A percentile compares a stretch with the other conserved stretches of the same genome.
These are phyloP conservation scores for Pristiophorus japonicus DNA, from an alignment of 2,113 vertebrate species.

Conservation along the genomic window DNA sequence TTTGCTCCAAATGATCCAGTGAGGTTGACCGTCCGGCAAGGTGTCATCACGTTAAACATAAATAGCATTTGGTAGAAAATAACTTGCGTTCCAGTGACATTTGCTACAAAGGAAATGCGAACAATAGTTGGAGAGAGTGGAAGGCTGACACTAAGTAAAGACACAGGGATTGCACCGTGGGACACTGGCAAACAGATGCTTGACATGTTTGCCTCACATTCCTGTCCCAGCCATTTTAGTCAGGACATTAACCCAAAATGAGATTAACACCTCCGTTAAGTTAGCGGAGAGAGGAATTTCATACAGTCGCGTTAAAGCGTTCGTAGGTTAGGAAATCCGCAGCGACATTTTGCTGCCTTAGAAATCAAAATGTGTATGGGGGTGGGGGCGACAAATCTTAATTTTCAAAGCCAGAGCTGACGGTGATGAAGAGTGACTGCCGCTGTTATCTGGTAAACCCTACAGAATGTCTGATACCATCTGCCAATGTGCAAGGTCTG, in stretches of 20 bases:
- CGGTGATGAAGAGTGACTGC: background rate
- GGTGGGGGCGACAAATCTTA: background rate
- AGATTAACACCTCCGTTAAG: background rate
- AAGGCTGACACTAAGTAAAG: background rate
- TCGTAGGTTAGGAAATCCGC: background rate
- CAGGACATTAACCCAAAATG: background rate
- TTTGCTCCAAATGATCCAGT: background rate
- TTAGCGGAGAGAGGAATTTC: background rate
- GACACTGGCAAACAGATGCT: background rate
- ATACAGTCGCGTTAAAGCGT: background rate
- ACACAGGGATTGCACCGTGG: background rate
- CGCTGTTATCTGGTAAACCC: background rate
- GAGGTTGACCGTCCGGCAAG: too few relatives aligned
- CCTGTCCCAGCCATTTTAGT: background rate
- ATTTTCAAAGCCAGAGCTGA: background rate
- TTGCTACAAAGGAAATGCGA: background rate
- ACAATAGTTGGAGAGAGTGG: background rate
- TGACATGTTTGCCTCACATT: background rate
- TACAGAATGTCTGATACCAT: background rate
- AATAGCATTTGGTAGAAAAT: background rate
- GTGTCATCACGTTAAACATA: slow-evolving; percentile 13
- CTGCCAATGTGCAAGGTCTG: background rate
- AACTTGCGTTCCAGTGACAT: background rate
- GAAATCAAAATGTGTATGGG: background rate
- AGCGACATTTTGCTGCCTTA: background rate